Conservation (phyloP, 2,113 vertebrate species). For the Gorilla gorilla region DNA sequence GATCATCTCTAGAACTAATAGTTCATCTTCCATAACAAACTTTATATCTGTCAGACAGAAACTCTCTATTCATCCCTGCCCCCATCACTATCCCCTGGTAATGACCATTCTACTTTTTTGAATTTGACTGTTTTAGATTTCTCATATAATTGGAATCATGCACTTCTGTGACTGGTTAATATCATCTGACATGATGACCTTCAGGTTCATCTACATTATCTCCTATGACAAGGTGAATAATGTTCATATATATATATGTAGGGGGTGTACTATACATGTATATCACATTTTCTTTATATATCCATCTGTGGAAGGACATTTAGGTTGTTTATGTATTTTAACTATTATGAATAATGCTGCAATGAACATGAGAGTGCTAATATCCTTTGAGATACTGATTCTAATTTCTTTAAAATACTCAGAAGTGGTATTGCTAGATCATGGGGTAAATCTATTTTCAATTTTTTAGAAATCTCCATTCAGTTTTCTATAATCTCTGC, state of each 20-base stretch:
- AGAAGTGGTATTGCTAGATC: not conserved
- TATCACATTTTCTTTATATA: not conserved
- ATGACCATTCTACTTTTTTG: not conserved
- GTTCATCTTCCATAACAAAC: not conserved
- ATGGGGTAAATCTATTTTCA: not conserved
- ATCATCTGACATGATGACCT: no score
- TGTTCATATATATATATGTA: accelerated
- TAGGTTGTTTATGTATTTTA: not conserved
- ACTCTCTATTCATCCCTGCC: accelerated
- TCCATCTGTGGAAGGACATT: not conserved
- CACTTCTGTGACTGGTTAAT: not conserved
- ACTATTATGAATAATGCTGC: no score
- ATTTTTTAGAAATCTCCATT: not conserved
- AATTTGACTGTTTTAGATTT: not conserved
- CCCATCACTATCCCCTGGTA: no score
- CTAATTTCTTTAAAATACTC: not conserved
- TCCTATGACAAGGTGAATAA: not conserved
- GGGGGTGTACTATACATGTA: no score
- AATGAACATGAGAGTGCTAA: not conserved
- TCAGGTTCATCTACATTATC: not conserved
- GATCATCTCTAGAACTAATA: not conserved
- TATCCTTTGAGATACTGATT: not conserved
- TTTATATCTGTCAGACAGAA: not conserved
- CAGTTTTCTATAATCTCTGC: not conserved
- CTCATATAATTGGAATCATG: not conserved